Percentiles rank a stretch among this genome's conserved stretches.
Evolutionary conservation across 2,888 invertebrate genomes (phyloP).

Genomic region (Tetragonula carbonaria): DNA sequence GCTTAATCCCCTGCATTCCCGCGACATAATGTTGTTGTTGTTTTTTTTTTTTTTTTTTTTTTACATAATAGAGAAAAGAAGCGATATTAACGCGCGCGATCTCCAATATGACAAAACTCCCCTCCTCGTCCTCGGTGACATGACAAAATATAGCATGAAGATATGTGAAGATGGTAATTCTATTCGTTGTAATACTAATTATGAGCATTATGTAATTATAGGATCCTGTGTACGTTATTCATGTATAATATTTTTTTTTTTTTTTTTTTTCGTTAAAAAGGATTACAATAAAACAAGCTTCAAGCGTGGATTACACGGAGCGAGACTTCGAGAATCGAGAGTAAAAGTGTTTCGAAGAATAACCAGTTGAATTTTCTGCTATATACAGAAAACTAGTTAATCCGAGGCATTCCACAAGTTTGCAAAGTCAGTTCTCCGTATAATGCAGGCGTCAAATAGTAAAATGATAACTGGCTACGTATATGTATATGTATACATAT

Average conservation of each 20-base stretch:
- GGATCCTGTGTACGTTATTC: conserved; percentile 75
- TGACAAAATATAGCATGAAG: conserved; percentile 70
- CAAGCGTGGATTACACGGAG: conserved; percentile 67
- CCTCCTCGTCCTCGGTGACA: conserved; percentile 12
- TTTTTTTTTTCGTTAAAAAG: conserved; percentile 69
- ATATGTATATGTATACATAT: conserved; percentile 66
- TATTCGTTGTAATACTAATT: conserved; percentile 82
- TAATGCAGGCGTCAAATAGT: conserved; percentile 71
- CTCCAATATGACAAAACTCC: conserved; percentile 28
- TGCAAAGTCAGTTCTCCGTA: conserved; percentile 54
- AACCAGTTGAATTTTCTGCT: conserved; percentile 6
- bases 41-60: neutral
- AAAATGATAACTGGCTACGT: conserved; percentile 78
- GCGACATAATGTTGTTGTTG: conserved; percentile 8
- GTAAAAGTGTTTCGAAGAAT: conserved; percentile 35
- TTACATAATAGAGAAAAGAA: conserved; percentile 44
- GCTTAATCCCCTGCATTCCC: conserved; percentile 59
- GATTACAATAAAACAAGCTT: conserved; percentile 78
- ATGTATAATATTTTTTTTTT: conserved; percentile 69
- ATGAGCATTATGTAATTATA: conserved; percentile 81
- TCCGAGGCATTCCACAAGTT: conserved; percentile 20
- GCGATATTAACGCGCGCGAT: conserved; percentile 51
- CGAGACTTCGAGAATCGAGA: conserved; percentile 26
- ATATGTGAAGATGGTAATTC: conserved; percentile 74
- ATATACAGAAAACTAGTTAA: conserved; percentile 27